Evolutionary conservation across 2,888 invertebrate genomes (phyloP).

Genomic region (Incurvaria masculella): DNA sequence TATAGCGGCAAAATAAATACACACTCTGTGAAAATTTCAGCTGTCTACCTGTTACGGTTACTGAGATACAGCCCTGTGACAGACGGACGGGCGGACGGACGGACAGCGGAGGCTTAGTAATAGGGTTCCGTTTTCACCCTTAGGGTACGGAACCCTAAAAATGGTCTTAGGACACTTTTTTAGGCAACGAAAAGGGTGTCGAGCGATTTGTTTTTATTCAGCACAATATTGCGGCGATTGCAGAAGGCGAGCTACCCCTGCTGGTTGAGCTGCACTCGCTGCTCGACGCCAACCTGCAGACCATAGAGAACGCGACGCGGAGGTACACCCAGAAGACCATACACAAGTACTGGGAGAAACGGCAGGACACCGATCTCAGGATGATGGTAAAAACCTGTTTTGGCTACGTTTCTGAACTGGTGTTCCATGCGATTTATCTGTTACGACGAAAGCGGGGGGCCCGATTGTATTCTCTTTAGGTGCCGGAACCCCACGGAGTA

Average conservation of each 20-base stretch:
- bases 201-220: not conserved
- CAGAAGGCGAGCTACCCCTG: constrained; percentile 42
- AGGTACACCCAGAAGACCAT: constrained; percentile 39
- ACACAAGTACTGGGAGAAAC: constrained; percentile 42
- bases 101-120: no score
- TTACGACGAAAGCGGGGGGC: not conserved
- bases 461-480: no score
- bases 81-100: no score
- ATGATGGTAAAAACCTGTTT: constrained; percentile 34
- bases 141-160: no score
- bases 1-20: no score
- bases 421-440: constrained; percentile 1
- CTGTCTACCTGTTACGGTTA: no score
- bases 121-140: no score
- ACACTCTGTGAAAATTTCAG: no score
- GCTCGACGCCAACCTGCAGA: constrained; percentile 42
- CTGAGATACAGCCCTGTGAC: no score
- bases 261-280: constrained; percentile 43
- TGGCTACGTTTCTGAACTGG: constrained; percentile 1
- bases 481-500: no score
- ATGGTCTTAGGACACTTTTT: no score
- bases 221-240: no score
- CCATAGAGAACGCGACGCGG: constrained; percentile 42
- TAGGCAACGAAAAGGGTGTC: not conserved
- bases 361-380: constrained; percentile 44